These are phyloP conservation scores for Yponomeuta cagnagella DNA, from an alignment of 2,888 invertebrate species.

Conservation along the genomic window DNA sequence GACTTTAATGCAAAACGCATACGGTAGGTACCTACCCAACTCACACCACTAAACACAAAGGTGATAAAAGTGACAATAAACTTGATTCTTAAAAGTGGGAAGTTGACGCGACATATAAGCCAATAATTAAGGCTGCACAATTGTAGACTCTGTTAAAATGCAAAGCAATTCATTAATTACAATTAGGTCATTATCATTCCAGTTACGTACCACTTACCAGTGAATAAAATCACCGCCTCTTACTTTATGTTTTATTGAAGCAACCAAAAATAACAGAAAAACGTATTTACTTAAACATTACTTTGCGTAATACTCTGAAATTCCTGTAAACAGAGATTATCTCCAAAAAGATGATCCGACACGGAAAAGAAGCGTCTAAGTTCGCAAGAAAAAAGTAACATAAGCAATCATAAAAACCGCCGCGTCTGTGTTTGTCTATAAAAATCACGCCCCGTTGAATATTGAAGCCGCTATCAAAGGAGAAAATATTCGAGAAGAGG, in stretches of 20 bases:
- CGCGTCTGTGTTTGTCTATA: slow-evolving; percentile 16
- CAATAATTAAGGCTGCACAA: too few species aligned
- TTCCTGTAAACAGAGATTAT: neutral
- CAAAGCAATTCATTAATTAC: too few species aligned
- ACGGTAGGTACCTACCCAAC: too few species aligned
- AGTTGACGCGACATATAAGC: too few species aligned
- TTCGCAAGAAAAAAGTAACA: neutral
- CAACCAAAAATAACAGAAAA: neutral
- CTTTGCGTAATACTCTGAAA: neutral
- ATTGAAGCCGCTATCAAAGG: slow-evolving; percentile 33
- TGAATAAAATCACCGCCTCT: too few species aligned
- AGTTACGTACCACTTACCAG: too few species aligned
- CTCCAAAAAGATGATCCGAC: neutral
- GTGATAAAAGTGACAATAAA: too few species aligned
- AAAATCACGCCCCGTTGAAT: slow-evolving; percentile 31
- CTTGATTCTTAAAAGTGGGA: too few species aligned
- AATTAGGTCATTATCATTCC: too few species aligned
- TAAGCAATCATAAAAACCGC: slow-evolving; percentile 7
- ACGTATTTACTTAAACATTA: neutral
- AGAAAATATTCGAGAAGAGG: slow-evolving; percentile 10
- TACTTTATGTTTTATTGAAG: neutral
- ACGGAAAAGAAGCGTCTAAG: neutral
- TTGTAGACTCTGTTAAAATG: too few species aligned
- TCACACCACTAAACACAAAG: too few species aligned
- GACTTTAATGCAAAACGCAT: too few species aligned